These are phyloP conservation scores for Lepidurus couesii DNA, from an alignment of 1,140 invertebrate genomes.

Conservation along the genomic window DNA sequence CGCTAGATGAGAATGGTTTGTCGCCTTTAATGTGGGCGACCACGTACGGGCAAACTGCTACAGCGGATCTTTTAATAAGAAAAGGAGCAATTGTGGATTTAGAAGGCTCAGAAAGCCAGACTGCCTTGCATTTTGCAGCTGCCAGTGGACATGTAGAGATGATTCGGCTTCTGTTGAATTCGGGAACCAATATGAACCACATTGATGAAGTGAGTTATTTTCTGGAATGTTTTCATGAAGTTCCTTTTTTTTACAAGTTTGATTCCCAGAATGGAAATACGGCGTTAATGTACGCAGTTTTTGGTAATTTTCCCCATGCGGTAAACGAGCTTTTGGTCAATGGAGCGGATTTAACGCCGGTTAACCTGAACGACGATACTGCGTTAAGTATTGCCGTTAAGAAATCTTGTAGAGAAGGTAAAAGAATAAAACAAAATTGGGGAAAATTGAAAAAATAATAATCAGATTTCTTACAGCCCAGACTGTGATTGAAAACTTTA, in stretches of 20 bases:
- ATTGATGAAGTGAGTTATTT: constrained; percentile 69
- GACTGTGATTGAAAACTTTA: constrained; percentile 35
- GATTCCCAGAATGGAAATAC: constrained; percentile 69
- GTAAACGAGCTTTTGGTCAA: constrained; percentile 71
- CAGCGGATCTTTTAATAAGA: constrained; percentile 56
- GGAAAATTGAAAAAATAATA: not conserved
- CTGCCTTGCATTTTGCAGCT: constrained; percentile 75
- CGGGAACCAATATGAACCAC: constrained; percentile 68
- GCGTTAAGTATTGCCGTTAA: constrained; percentile 71
- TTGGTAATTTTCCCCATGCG: constrained; percentile 76
- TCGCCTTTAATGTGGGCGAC: constrained; percentile 83
- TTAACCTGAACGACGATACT: constrained; percentile 71
- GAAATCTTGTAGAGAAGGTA: constrained; percentile 54
- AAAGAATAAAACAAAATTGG: not conserved
- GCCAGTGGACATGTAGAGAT: constrained; percentile 80
- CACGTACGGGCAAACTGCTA: constrained; percentile 74
- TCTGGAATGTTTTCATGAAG: not conserved
- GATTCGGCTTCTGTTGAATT: constrained; percentile 67
- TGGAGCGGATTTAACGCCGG: constrained; percentile 68
- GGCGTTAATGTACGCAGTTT: constrained; percentile 80
- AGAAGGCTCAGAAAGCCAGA: constrained; percentile 68
- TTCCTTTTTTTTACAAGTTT: constrained; percentile 36
- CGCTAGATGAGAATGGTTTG: constrained; percentile 66
- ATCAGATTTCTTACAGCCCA: constrained; percentile 34
- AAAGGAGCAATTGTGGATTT: constrained; percentile 65